Evolutionary conservation across 2,113 vertebrate species (phyloP), one percentile per base, ranked within the genome.

Genomic region (Pan paniscus): DNA sequence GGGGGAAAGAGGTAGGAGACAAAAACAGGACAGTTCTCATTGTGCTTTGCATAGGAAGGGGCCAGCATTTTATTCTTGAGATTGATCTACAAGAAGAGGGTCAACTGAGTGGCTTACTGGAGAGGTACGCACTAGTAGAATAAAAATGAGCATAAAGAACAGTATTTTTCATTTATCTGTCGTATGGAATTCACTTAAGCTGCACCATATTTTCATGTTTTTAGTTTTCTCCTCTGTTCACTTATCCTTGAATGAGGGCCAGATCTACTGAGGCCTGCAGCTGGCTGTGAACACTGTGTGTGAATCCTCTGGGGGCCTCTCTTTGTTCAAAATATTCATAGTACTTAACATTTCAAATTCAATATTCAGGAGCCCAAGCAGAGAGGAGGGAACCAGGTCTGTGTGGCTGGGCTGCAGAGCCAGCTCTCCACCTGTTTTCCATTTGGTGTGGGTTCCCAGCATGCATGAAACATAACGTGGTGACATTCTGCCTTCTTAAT

Each of bases 401-500:
- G 3, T 6, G 88, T 2, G 17, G 27, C 35, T n/a, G 4, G 1
- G 57, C 17, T 6, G 2, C 2, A 0, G 25, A n/a, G 70, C 4
- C 79, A 8, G 13, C 30, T 9, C 40, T 22, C 11, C 0, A 0
- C 50, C 2, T 12, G 20, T 2, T 8, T 40, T 10, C 16, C 52
- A 0, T 13, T 17, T 11, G 14, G 16, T 3, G 2, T 4, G 32
- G 8, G 5, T 30, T 59, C 30, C 11, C 0, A 0, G 59, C 8
- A 11, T n/a, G 3, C 0, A 0, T 35, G 79, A 64, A 22, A 4
- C 50, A 3, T 2, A 3, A 1, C 0, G 4, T 3, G 0, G 5
- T 32, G 61, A 13, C 27, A 2, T 3, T 46, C 35, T 46, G 68
- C 80, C 25, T 38, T 20, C 67, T 30, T 0, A 2, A 4, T 3